phyloP scores from a whole-genome alignment of 2,113 vertebrate genomes.

The Speoplatyrhinus poulsoni region DNA sequence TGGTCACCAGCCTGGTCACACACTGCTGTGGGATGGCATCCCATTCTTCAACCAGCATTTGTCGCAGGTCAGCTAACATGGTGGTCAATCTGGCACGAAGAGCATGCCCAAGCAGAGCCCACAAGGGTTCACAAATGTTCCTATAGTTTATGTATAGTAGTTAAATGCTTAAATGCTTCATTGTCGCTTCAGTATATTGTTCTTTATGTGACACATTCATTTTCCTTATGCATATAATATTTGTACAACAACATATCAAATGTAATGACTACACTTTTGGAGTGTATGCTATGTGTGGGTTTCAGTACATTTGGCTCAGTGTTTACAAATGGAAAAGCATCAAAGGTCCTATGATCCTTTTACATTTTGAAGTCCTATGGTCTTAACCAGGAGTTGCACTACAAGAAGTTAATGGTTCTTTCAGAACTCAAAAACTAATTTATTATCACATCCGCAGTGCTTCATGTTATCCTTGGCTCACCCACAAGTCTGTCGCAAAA shows the following conservation, averaged over 20 bases:
- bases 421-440: constrained; percentile 37
- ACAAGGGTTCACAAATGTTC: no score
- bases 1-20: no score
- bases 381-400: constrained; percentile 23
- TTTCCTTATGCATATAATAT: constrained; percentile 2
- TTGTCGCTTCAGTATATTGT: constrained; percentile 8
- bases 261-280: constrained; percentile 38
- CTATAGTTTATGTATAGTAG: no score
- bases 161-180: constrained; percentile 21
- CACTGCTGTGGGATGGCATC: no score
- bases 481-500: constrained; percentile 30
- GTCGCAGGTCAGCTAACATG: no score
- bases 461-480: constrained; percentile 38
- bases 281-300: constrained; percentile 47
- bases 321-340: constrained; percentile 51
- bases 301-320: constrained; percentile 51
- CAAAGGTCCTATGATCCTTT: constrained; percentile 43
- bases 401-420: constrained; percentile 41
- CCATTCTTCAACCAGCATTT: no score
- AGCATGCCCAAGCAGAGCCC: no score
- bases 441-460: constrained; percentile 38
- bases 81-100: no score
- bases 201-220: background rate
- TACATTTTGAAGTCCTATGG: constrained; percentile 46
- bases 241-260: constrained; percentile 18